Conservation (phyloP, 1,140 invertebrate species). For the Papilio machaon region DNA sequence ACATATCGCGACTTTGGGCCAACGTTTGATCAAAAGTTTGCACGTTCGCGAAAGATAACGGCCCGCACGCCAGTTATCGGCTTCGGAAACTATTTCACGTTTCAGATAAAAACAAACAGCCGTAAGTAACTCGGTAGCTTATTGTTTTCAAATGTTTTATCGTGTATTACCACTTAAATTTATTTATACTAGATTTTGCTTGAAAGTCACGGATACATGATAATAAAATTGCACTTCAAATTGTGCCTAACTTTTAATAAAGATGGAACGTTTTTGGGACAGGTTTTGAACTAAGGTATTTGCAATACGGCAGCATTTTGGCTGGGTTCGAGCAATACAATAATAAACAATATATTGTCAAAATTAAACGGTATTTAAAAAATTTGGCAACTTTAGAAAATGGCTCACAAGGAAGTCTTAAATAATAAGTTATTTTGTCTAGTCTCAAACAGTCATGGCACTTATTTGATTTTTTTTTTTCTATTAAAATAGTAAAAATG, state of each 20-base stretch:
- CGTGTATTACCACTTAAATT: not conserved
- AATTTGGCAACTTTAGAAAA: no score
- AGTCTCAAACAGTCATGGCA: no score
- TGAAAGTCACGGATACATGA: no score
- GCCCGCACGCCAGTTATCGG: conserved; percentile 27
- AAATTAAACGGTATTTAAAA: no score
- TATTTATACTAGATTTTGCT: not conserved
- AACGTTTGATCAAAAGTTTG: conserved; percentile 33
- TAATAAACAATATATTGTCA: no score
- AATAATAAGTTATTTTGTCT: no score
- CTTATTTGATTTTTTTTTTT: not conserved
- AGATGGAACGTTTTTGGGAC: no score
- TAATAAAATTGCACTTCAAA: not conserved
- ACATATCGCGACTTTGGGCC: not conserved
- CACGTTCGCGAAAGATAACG: conserved; percentile 5
- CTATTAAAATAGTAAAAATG: not conserved
- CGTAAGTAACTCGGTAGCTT: conserved; percentile 20
- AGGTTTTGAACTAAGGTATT: no score
- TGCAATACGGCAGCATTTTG: no score
- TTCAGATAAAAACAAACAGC: conserved; percentile 35
- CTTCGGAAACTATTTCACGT: conserved; percentile 38
- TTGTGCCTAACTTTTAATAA: not conserved
- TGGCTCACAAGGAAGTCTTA: no score
- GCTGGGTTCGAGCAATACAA: no score
- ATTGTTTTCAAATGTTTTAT: conserved; percentile 26